phyloP scores from a whole-genome alignment of 2,113 vertebrate species.

The Todiramphus chloris region DNA sequence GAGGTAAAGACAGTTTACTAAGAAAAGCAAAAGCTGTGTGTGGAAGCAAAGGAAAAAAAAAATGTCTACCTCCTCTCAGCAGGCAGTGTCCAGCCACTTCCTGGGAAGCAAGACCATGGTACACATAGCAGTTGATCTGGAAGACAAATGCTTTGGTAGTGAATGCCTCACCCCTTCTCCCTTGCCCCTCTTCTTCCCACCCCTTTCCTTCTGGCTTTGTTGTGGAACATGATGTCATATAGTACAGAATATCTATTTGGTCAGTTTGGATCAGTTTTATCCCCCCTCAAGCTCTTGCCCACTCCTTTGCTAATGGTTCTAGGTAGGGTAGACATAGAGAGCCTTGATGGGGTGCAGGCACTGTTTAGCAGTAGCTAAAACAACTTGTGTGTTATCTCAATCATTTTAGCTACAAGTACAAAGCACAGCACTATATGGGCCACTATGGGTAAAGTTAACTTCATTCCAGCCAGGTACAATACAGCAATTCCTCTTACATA shows the following conservation, averaged over 20 bases:
- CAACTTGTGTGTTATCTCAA: background rate
- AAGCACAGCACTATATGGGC: background rate
- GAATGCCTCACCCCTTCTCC: background rate
- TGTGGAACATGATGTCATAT: background rate
- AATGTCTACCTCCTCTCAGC: background rate
- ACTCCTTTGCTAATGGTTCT: too few relatives aligned
- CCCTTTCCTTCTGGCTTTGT: background rate
- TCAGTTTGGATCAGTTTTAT: background rate
- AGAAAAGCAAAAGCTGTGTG: fast-evolving
- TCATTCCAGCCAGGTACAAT: background rate
- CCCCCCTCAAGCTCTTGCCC: background rate
- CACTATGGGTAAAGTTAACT: background rate
- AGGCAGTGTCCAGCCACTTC: fast-evolving
- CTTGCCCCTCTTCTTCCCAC: background rate
- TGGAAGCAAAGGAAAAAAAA: background rate
- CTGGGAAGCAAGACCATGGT: background rate
- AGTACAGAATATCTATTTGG: background rate
- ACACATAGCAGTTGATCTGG: background rate
- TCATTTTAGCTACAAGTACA: background rate
- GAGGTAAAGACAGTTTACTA: background rate
- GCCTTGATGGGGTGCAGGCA: background rate
- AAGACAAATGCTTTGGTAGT: background rate
- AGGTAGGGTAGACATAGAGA: background rate
- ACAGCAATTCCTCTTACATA: background rate
- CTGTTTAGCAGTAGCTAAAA: background rate